Evolutionary conservation across 2,113 vertebrate species (phyloP).

Genomic region (Gallinago undulata): DNA sequence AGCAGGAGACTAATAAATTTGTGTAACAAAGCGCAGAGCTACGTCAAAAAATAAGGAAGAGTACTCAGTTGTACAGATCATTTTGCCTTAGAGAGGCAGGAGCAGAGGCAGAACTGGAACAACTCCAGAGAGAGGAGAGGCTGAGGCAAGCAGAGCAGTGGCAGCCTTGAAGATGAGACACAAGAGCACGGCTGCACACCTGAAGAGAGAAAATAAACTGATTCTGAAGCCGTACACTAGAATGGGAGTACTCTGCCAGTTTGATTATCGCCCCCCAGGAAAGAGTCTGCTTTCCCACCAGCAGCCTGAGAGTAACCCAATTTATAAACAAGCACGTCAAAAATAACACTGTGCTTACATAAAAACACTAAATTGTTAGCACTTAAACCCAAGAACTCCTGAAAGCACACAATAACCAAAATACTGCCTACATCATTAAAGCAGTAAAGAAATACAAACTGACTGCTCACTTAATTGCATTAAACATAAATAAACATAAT

Average conservation of each 20-base stretch:
- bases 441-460: neutral
- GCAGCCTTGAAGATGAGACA: neutral
- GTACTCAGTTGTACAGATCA: neutral
- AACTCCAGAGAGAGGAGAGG: neutral
- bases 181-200: neutral
- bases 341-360: neutral
- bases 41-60: neutral
- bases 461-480: neutral
- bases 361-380: neutral
- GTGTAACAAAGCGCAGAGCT: neutral
- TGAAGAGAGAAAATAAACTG: neutral
- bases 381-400: neutral
- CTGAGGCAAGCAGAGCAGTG: fast-evolving
- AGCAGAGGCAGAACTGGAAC: neutral
- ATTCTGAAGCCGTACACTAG: neutral
- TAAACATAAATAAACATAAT: neutral
- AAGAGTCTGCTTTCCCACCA: neutral
- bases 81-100: neutral
- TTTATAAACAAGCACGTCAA: neutral
- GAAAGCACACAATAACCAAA: neutral
- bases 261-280: neutral
- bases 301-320: neutral
- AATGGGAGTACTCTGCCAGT: neutral
- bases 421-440: neutral
- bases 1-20: neutral